phyloP scores from a whole-genome alignment of 2,113 vertebrate species.

The Burhinus oedicnemus region DNA sequence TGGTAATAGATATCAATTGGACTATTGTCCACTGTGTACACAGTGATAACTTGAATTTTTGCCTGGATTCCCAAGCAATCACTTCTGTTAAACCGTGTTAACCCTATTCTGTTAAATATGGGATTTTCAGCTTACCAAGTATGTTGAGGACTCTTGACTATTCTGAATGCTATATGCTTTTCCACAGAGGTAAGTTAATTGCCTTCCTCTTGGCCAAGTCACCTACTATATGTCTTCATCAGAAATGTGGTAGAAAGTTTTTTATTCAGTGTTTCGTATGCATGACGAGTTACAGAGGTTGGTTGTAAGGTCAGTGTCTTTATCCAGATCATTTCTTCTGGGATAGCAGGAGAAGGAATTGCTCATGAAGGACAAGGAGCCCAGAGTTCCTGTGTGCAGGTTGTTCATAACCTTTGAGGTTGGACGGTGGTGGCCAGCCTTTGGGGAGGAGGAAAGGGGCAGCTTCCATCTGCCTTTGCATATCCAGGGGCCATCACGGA shows the following conservation, averaged over 20 bases:
- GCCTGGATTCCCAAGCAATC: conserved; percentile 61
- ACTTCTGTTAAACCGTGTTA: neutral
- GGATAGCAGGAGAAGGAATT: neutral
- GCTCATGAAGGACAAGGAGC: neutral
- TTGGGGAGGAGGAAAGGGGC: neutral
- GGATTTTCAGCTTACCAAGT: conserved; percentile 24
- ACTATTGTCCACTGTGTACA: conserved; percentile 8
- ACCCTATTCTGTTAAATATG: neutral
- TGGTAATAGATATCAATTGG: conserved; percentile 26
- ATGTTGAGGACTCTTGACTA: neutral
- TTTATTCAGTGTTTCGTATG: neutral
- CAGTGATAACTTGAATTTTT: conserved; percentile 58
- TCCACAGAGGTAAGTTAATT: neutral
- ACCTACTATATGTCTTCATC: neutral
- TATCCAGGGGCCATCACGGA: fast-evolving
- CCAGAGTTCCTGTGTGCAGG: fast-evolving
- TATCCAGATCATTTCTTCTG: neutral
- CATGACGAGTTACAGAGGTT: neutral
- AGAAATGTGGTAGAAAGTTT: neutral
- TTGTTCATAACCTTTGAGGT: neutral
- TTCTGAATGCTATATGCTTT: neutral
- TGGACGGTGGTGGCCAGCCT: neutral
- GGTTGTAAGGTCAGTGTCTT: neutral
- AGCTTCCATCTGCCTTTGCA: neutral
- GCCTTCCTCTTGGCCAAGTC: neutral